phyloP scores from a whole-genome alignment of 1,140 invertebrate species.

The Pseudomyrmex cubaensis region DNA sequence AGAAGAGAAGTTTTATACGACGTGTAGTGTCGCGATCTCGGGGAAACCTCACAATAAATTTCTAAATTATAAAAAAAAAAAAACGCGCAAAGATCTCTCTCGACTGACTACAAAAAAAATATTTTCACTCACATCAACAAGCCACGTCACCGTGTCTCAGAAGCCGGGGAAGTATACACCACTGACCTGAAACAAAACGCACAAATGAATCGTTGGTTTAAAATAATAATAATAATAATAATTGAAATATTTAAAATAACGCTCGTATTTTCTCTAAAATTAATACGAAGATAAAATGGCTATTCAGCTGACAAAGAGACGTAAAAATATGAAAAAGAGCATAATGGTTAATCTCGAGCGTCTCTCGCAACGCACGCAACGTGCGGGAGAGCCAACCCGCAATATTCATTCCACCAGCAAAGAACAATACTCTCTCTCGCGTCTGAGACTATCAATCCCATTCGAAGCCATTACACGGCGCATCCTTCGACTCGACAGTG shows the following conservation, averaged over 20 bases:
- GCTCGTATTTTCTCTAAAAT: background rate
- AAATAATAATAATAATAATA: no score
- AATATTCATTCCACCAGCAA: conserved; percentile 39
- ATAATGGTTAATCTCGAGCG: background rate
- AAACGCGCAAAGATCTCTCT: no score
- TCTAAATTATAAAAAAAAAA: no score
- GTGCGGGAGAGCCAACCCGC: conserved; percentile 1
- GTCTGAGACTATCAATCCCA: conserved; percentile 62
- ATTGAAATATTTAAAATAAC: no score
- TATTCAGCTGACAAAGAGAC: background rate
- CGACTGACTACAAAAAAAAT: conserved; percentile 62
- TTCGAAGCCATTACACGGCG: conserved; percentile 54
- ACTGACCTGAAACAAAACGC: conserved; percentile 81
- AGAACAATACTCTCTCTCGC: conserved; percentile 63
- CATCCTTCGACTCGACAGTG: conserved; percentile 66
- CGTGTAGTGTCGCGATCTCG: conserved; percentile 20
- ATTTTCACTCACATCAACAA: conserved; percentile 81
- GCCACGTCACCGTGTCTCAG: conserved; percentile 79
- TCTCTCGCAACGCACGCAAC: conserved; percentile 5
- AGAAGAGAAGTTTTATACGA: conserved; percentile 12
- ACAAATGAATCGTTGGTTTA: no score
- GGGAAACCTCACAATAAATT: background rate
- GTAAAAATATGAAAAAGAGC: background rate
- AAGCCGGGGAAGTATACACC: conserved; percentile 81
- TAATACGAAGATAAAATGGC: background rate